phyloP scores from a whole-genome alignment of 35 echinoderm and acorn worm species.

The Amphiura filiformis region DNA sequence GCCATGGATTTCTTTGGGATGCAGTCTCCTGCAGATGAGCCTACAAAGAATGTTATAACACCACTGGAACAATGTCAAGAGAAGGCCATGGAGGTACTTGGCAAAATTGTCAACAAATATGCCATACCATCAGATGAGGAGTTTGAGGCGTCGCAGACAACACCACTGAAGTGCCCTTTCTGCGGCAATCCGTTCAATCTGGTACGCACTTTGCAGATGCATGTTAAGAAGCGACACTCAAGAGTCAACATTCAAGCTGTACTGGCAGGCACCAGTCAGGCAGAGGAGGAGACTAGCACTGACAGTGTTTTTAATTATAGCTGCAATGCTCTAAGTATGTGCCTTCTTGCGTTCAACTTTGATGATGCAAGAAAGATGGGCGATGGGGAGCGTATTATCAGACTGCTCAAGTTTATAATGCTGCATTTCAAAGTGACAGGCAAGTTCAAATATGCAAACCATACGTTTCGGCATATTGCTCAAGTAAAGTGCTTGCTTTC shows the following conservation, averaged over 20 bases:
- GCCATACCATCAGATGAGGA: neutral
- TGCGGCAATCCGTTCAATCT: neutral
- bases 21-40: neutral
- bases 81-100: neutral
- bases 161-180: neutral
- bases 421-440: slow-evolving; percentile 38
- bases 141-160: neutral
- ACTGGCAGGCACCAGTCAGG: neutral
- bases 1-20: slow-evolving; percentile 62
- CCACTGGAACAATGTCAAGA: neutral
- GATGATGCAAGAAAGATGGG: slow-evolving; percentile 47
- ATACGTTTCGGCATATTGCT: slow-evolving; percentile 26
- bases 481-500: slow-evolving; percentile 44
- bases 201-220: neutral
- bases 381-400: slow-evolving; percentile 28
- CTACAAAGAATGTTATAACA: slow-evolving; percentile 48
- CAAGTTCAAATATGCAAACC: slow-evolving; percentile 41
- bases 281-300: neutral
- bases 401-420: slow-evolving; percentile 57
- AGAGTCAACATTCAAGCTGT: neutral
- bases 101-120: neutral
- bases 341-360: slow-evolving; percentile 20
- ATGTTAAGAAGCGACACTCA: neutral
- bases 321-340: slow-evolving; percentile 27
- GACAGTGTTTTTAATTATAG: slow-evolving; percentile 49